Evolutionary conservation across 2,113 vertebrate genomes (phyloP).

Genomic region (Cynocephalus volans): DNA sequence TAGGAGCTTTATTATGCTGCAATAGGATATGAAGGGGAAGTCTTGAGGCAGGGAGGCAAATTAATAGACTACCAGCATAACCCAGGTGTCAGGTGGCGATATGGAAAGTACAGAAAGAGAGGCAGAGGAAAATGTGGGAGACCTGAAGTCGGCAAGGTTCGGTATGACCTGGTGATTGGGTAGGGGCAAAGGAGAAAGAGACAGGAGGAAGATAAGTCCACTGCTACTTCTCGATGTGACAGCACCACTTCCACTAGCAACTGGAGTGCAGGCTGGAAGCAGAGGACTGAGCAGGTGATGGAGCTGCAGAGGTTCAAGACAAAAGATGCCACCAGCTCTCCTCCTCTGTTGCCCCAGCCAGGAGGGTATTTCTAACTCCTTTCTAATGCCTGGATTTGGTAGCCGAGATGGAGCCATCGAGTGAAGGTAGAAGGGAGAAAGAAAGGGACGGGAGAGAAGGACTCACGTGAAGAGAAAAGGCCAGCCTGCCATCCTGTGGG

Average conservation of each 20-base stretch:
- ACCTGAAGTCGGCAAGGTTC: neutral
- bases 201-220: neutral
- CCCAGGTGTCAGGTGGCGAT: neutral
- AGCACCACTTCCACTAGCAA: neutral
- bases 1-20: neutral
- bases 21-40: neutral
- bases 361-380: neutral
- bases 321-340: neutral
- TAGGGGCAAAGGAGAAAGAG: neutral
- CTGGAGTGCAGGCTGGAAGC: neutral
- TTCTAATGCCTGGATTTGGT: neutral
- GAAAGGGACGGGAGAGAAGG: neutral
- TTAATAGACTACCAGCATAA: neutral
- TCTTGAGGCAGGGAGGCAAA: neutral
- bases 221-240: neutral
- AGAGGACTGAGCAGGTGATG: neutral
- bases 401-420: neutral
- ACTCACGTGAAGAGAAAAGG: neutral
- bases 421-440: neutral
- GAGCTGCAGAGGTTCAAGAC: neutral
- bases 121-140: neutral
- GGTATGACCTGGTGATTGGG: neutral
- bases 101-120: neutral
- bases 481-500: neutral
- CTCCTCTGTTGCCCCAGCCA: neutral